Evolutionary conservation across 2,797 vertebrate species (phyloP).

Genomic region (Syngnathus acus): DNA sequence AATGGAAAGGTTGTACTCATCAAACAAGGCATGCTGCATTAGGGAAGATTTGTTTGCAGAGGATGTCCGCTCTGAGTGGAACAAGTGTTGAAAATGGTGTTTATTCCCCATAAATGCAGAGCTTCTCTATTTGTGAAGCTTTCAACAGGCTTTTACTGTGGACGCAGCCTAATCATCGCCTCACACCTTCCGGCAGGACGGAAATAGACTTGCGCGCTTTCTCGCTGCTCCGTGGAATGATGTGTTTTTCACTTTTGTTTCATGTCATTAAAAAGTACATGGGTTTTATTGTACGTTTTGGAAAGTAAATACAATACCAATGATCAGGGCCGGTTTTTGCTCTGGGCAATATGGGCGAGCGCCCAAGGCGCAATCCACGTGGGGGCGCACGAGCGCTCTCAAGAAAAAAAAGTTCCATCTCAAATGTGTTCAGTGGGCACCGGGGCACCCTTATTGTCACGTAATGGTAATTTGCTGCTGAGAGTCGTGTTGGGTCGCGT

Average conservation of each 20-base stretch:
- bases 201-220: not conserved
- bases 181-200: not conserved
- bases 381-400: no score
- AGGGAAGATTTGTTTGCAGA: slow-evolving; percentile 67
- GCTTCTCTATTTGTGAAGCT: slow-evolving; percentile 72
- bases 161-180: not conserved
- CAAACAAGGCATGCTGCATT: slow-evolving; percentile 56
- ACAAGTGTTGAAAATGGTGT: slow-evolving; percentile 43
- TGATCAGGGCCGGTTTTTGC: not conserved
- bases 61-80: slow-evolving; percentile 58
- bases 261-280: not conserved
- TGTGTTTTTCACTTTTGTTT: not conserved
- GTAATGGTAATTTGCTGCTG: no score
- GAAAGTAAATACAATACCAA: not conserved
- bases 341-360: no score
- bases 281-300: not conserved
- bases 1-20: slow-evolving; percentile 42
- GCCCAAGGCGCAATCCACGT: no score
- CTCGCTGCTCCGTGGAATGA: not conserved
- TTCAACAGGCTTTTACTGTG: slow-evolving; percentile 71
- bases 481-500: no score
- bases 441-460: no score
- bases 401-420: no score
- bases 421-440: no score
- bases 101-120: slow-evolving; percentile 58